Conservation (phyloP, 1,140 invertebrate species). For the Arctopsyche grandis region DNA sequence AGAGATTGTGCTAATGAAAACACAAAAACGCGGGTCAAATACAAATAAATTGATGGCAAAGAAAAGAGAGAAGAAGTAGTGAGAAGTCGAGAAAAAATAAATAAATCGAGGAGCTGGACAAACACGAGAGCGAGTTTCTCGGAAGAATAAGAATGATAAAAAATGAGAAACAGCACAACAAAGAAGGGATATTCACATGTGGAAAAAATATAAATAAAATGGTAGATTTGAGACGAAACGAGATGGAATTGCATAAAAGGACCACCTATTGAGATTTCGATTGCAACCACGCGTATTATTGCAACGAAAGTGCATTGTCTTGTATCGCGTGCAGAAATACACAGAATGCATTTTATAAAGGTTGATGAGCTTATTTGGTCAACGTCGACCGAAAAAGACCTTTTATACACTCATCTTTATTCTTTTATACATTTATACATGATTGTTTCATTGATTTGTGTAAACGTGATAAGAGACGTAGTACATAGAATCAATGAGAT, state of each 20-base stretch:
- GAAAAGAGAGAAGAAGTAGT: conserved; percentile 1
- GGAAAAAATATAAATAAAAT: conserved; percentile 45
- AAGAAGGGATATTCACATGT: conserved; percentile 46
- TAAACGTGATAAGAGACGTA: too few species aligned
- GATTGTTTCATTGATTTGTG: too few species aligned
- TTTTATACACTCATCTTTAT: too few species aligned
- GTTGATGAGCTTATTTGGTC: conserved; percentile 16
- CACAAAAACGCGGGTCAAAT: neutral
- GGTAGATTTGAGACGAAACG: conserved; percentile 38
- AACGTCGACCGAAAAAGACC: neutral
- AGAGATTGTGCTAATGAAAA: conserved; percentile 11
- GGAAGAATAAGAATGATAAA: conserved; percentile 28
- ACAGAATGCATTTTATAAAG: conserved; percentile 16
- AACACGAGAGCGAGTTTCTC: conserved; percentile 31
- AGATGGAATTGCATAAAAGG: conserved; percentile 52
- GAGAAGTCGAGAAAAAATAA: neutral
- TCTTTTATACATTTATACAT: too few species aligned
- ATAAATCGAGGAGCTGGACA: conserved; percentile 31
- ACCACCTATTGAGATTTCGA: conserved; percentile 48
- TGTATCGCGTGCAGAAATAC: conserved; percentile 17
- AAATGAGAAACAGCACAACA: conserved; percentile 37
- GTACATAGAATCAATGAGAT: too few species aligned
- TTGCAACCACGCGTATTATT: conserved; percentile 26
- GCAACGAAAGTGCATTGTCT: conserved; percentile 30
- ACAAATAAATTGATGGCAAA: neutral